Conservation (phyloP, 2,797 vertebrate species). For the Anguilla obscura region DNA sequence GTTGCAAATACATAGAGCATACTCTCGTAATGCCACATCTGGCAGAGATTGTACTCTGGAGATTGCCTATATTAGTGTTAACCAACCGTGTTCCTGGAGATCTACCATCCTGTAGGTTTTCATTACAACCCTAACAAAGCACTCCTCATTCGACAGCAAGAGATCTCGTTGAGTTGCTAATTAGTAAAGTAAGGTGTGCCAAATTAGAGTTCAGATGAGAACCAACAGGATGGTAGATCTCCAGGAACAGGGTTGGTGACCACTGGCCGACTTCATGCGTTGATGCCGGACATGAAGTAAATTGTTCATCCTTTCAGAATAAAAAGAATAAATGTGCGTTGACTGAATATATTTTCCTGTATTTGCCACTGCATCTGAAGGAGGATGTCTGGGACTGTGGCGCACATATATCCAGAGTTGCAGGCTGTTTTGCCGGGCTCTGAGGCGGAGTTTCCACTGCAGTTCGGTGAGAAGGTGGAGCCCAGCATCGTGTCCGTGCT, state of each 20-base stretch:
- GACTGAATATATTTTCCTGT: neutral
- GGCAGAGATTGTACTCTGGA: neutral
- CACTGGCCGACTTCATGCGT: neutral
- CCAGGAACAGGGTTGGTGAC: too few species aligned
- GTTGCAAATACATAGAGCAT: neutral
- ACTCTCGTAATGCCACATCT: too few species aligned
- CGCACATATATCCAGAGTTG: conserved; percentile 68
- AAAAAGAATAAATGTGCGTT: neutral
- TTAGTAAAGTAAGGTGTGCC: too few species aligned
- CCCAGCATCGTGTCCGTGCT: conserved; percentile 67
- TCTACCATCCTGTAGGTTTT: too few species aligned
- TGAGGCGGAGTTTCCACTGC: conserved; percentile 67
- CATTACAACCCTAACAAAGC: too few species aligned
- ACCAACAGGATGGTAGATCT: too few species aligned
- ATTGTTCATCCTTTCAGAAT: neutral
- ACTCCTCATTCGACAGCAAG: too few species aligned
- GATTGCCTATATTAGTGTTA: neutral
- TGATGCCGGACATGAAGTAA: neutral
- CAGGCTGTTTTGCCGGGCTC: conserved; percentile 63
- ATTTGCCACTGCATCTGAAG: neutral
- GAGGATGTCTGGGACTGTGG: conserved; percentile 48
- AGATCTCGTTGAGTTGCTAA: too few species aligned
- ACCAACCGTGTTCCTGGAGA: too few species aligned
- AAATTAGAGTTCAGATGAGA: too few species aligned
- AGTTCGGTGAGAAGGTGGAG: conserved; percentile 72